These are phyloP conservation scores for Acleris sparsana DNA, from an alignment of 2,888 invertebrate genomes.

Conservation along the genomic window DNA sequence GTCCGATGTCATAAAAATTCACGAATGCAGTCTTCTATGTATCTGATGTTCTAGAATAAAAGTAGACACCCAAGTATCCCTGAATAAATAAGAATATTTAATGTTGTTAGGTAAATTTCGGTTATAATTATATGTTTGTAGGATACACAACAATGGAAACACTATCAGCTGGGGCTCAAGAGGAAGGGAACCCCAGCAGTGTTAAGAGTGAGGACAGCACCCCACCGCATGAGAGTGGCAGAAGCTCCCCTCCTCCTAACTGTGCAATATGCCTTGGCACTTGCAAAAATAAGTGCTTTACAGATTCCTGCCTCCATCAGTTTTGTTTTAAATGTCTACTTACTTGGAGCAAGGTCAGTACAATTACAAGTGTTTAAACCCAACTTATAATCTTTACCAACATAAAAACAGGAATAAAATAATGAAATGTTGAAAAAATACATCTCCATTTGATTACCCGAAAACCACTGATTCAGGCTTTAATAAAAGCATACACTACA, in stretches of 20 bases:
- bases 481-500: no score
- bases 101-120: not conserved
- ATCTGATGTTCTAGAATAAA: not conserved
- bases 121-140: slow-evolving; percentile 38
- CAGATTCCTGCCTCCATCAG: slow-evolving; percentile 95
- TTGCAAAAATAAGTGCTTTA: slow-evolving; percentile 94
- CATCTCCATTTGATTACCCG: no score
- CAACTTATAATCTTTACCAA: no score
- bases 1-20: not conserved
- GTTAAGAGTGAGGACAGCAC: slow-evolving; percentile 78
- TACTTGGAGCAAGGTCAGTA: slow-evolving; percentile 94
- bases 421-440: no score
- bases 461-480: no score
- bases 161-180: slow-evolving; percentile 56
- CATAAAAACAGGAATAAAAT: no score
- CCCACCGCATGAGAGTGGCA: slow-evolving; percentile 63
- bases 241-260: slow-evolving; percentile 90
- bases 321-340: slow-evolving; percentile 97
- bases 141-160: slow-evolving; percentile 60
- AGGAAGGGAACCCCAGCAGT: slow-evolving; percentile 72
- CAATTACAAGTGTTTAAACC: not conserved
- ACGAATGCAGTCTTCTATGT: not conserved
- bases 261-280: slow-evolving; percentile 96
- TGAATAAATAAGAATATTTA: no score
- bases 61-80: no score